Base-by-base conservation (phyloP, 2,113 vertebrate genomes). In the Scortum barcoo region DNA sequence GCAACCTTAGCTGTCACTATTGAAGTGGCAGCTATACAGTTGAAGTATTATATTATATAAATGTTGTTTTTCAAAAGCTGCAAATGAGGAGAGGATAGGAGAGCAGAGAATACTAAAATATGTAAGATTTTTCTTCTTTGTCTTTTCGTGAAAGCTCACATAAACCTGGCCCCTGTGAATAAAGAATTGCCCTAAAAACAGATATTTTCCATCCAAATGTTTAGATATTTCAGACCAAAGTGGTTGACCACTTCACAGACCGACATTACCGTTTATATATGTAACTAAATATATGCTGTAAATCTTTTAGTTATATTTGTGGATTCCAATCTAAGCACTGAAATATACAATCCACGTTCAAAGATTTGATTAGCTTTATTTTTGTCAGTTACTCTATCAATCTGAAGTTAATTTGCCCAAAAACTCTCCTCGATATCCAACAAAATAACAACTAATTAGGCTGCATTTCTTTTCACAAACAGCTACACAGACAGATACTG, bases 371-470 rank as follows among this genome's bases (percentile, higher is more conserved):
- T 66, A 8, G 10, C n/a, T 60, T 76, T 48, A 20, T 69, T 50
- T 77, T 65, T 74, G 24, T 73, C 62, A 44, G n/a, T 36, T 42
- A 26, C n/a, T 2, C 16, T 28, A 26, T 58, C 24, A 58, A 13
- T 68, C 72, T 79, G 9, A 67, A 44, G 63, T 60, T 67, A 0
- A 67, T 82, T 76, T 33, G 17, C 5, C 13, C 16, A 40, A 38
- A 40, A 38, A 40, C 36, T 72, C 19, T 0, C 16, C 70, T 12
- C 4, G 9, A 42, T 80, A 53, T 79, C 48, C 16, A 40, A 81
- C 67, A 79, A 60, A 80, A 78, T 78, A 78, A 69, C 68, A 77
- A 66, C 83, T 81, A 86, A 80, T 86, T 74, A 82, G 36, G 7
- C 56, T 40, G 51, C 19, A 12, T 62, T 44, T 66, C 40, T 30